These are phyloP conservation scores for Drymodes brunneopygia DNA, from an alignment of 2,113 vertebrate genomes.

Conservation along the genomic window DNA sequence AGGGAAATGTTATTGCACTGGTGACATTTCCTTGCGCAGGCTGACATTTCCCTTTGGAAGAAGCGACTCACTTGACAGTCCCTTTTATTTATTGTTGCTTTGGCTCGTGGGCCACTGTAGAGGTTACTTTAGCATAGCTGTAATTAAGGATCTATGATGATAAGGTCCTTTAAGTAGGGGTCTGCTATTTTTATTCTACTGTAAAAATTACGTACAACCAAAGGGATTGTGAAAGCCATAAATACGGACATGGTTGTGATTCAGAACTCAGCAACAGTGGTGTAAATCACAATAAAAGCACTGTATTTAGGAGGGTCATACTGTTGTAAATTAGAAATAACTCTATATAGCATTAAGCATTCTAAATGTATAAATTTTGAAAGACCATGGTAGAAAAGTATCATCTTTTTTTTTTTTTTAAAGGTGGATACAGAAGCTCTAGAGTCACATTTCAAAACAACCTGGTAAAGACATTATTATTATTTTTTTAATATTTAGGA, in stretches of 20 bases:
- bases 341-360: not conserved
- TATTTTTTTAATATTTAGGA: not conserved
- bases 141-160: slow-evolving; percentile 45
- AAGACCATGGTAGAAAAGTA: not conserved
- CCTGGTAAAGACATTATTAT: not conserved
- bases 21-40: slow-evolving; percentile 49
- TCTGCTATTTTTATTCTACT: slow-evolving; percentile 42
- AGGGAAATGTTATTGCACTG: not conserved
- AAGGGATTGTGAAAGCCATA: slow-evolving; percentile 12
- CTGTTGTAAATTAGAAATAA: not conserved
- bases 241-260: not conserved
- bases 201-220: slow-evolving; percentile 22
- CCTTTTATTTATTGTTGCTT: slow-evolving; percentile 47
- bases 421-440: not conserved
- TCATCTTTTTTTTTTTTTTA: accelerated
- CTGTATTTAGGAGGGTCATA: not conserved
- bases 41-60: slow-evolving; percentile 53
- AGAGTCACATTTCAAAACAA: not conserved
- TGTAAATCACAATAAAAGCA: slow-evolving; percentile 13
- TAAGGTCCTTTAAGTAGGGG: slow-evolving; percentile 14
- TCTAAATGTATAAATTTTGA: not conserved
- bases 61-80: slow-evolving; percentile 28
- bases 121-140: slow-evolving; percentile 37
- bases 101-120: not conserved
- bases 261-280: not conserved